Conservation (phyloP, 1,140 invertebrate genomes). For the Penaeus vannamei region DNA sequence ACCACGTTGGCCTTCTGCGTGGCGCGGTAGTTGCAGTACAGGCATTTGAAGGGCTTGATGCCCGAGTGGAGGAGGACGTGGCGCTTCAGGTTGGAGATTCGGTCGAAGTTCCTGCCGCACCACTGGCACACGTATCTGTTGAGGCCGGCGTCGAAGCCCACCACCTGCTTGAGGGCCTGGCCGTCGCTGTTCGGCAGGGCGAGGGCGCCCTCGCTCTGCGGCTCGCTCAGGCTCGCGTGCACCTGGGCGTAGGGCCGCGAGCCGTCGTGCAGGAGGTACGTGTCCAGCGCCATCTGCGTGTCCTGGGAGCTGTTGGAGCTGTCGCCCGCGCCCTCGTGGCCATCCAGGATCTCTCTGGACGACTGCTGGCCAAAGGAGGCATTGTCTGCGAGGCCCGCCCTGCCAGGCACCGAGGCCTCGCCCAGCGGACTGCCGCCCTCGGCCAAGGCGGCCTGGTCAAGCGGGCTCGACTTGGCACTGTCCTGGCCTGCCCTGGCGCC, state of each 20-base stretch:
- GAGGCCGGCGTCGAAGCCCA: slow-evolving; percentile 1
- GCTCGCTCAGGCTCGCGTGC: neutral
- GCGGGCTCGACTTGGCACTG: no score
- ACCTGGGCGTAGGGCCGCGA: neutral
- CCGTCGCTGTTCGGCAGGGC: slow-evolving; percentile 35
- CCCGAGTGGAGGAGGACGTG: slow-evolving; percentile 64
- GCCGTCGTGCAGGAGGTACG: neutral
- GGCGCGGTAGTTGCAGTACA: slow-evolving; percentile 58
- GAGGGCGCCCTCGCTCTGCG: neutral
- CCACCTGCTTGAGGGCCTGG: slow-evolving; percentile 1
- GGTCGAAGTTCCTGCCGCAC: slow-evolving; percentile 59
- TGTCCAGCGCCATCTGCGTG: slow-evolving; percentile 26
- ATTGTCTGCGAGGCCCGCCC: neutral
- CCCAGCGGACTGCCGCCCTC: no score
- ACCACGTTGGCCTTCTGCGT: slow-evolving; percentile 61
- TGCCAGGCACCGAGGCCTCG: no score
- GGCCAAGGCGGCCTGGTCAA: no score
- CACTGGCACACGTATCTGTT: slow-evolving; percentile 58
- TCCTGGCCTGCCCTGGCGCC: neutral
- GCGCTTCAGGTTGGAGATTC: slow-evolving; percentile 60
- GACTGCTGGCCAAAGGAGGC: slow-evolving; percentile 13
- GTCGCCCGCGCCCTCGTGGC: slow-evolving; percentile 26
- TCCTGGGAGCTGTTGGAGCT: slow-evolving; percentile 37
- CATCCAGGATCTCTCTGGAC: slow-evolving; percentile 12
- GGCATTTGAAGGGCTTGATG: slow-evolving; percentile 59